Conservation (phyloP, 2,113 vertebrate species). For the Gymnocephalus cernua region DNA sequence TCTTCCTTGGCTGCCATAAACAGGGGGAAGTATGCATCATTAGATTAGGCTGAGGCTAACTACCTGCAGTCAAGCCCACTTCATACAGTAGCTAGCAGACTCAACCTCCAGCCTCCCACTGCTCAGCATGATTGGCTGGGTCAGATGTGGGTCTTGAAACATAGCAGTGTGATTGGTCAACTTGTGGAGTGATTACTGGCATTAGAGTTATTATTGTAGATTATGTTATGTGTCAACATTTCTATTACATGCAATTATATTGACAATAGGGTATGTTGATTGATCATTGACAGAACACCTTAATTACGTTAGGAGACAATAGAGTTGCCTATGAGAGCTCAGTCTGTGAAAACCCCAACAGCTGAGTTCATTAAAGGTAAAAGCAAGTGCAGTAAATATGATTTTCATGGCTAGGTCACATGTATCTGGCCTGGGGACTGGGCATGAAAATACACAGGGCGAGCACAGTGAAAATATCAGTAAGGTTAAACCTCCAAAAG, state of each 20-base stretch:
- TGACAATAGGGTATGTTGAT: neutral
- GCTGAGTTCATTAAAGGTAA: neutral
- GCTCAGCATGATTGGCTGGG: conserved; percentile 20
- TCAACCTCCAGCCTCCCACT: neutral
- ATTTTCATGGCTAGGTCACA: neutral
- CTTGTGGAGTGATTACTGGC: conserved; percentile 1
- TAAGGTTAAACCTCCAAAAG: neutral
- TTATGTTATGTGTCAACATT: conserved; percentile 26
- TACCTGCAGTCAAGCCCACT: conserved; percentile 62
- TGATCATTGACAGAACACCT: conserved; percentile 18
- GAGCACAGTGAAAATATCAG: neutral
- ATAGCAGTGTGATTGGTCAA: conserved; percentile 19
- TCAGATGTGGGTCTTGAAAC: neutral
- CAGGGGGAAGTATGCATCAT: conserved; percentile 76
- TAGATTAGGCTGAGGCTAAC: conserved; percentile 68
- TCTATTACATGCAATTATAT: conserved; percentile 11
- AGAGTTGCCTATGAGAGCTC: conserved; percentile 1
- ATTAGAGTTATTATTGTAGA: conserved; percentile 11
- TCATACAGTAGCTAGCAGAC: conserved; percentile 62
- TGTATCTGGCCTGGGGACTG: neutral
- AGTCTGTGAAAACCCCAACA: neutral
- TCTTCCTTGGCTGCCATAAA: conserved; percentile 70
- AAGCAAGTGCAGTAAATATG: neutral
- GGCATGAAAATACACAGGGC: neutral
- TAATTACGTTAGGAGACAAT: conserved; percentile 34